Evolutionary conservation across 2,113 vertebrate species (phyloP).

Genomic region (Gnathonemus longibarbis): DNA sequence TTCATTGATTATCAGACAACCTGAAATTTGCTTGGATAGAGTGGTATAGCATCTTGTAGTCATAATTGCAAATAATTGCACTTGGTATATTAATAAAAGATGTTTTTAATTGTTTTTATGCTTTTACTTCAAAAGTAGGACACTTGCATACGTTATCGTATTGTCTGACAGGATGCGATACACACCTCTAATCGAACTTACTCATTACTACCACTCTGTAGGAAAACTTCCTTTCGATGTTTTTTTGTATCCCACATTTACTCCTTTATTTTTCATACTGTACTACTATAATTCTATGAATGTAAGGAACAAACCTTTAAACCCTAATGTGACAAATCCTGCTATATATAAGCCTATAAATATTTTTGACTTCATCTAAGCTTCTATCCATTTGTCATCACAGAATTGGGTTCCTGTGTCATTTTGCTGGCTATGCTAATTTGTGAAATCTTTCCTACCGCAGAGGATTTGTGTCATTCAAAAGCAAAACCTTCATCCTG

Average conservation of each 20-base stretch:
- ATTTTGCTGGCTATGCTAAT: neutral
- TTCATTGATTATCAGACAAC: neutral
- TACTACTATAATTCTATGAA: neutral
- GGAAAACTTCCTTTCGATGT: neutral
- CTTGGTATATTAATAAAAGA: neutral
- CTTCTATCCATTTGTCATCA: neutral
- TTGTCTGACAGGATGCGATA: neutral
- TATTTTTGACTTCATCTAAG: neutral
- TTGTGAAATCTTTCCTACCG: slow-evolving; percentile 32
- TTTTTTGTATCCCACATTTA: neutral
- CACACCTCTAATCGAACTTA: neutral
- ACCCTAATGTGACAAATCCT: neutral
- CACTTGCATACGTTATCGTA: neutral
- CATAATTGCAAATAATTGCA: neutral
- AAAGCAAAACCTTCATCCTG: slow-evolving; percentile 70
- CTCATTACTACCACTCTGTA: neutral
- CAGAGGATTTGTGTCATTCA: slow-evolving; percentile 82
- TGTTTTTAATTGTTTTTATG: neutral
- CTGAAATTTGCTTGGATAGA: neutral
- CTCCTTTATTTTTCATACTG: neutral
- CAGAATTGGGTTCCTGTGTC: neutral
- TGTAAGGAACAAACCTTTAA: neutral
- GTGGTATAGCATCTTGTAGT: neutral
- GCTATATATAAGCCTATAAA: neutral
- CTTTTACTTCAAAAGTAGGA: neutral